phyloP scores from a whole-genome alignment of 2,797 vertebrate species.

The Anabacerthia variegaticeps region DNA sequence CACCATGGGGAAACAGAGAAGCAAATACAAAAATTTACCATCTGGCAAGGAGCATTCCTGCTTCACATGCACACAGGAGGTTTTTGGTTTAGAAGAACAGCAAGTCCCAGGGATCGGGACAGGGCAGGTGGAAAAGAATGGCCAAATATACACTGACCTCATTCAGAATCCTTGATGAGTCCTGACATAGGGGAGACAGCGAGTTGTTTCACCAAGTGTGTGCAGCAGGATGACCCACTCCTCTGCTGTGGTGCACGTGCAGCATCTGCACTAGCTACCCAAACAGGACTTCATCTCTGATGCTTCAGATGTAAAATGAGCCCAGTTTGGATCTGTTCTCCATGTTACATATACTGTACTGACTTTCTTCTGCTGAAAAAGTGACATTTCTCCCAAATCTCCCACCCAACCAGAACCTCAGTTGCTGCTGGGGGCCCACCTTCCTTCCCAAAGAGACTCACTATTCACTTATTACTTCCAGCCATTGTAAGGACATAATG shows the following conservation, averaged over 20 bases:
- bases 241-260: not conserved
- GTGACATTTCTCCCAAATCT: not conserved
- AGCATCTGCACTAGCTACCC: rapidly evolving
- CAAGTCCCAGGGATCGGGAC: not conserved
- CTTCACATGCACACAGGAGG: not conserved
- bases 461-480: not conserved
- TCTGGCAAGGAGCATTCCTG: not conserved
- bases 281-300: rapidly evolving
- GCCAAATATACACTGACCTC: not conserved
- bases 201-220: rapidly evolving
- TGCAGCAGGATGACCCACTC: rapidly evolving
- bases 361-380: not conserved
- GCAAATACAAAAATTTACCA: not conserved
- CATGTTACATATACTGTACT: too few species aligned
- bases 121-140: not conserved
- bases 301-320: not conserved
- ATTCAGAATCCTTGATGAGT: not conserved
- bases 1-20: not conserved
- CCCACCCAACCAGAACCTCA: not conserved
- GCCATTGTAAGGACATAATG: not conserved
- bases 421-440: rapidly evolving
- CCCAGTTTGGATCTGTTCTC: not conserved
- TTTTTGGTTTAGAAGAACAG: not conserved
- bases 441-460: not conserved
- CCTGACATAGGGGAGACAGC: not conserved